Evolutionary conservation across 2,888 invertebrate species (phyloP), one percentile per base, ranked within the genome.

Genomic region (Bhutanitis thaidina): DNA sequence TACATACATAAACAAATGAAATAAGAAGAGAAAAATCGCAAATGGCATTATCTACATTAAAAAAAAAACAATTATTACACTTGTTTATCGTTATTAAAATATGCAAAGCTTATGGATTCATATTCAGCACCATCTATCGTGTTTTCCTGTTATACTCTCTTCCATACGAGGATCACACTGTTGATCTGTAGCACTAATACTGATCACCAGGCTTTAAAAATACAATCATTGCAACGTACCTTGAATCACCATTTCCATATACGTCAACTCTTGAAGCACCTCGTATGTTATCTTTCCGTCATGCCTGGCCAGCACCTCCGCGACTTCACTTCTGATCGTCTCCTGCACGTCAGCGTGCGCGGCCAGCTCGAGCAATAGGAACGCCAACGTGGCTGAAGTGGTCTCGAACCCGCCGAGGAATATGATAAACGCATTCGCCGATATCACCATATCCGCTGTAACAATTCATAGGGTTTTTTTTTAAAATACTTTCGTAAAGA

Each of bases 331-430:
- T 49, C 91, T 71, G 65, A 92, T 59, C 61, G 71, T 86, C 35
- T 86, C 78, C 68, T 93, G 93, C 0, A 92, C 82, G 0, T 78
- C 71, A 2, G 78, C 87, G 54, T 91, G 74, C 0, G 88, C 75
- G 0, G 91, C 90, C 43, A 93, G 66, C 69, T 91, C 91, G 62
- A 92, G 84, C 32, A 92, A 74, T 7, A 90, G 73, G 61, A 91
- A 91, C 15, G 90, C 88, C 40, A 92, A 77, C 0, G 91, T 90
- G 0, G 91, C 89, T 0, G 91, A 91, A 0, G 91, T 91, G 4
- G 92, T 92, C 70, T 93, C 92, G 64, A 90, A 92, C 0, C 92
- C 92, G 0, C 92, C 93, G 8, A 90, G 74, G 67, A 92, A 92
- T 58, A 93, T 92, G 46, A 91, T 89, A 59, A 91, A 90, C 0